Base-by-base conservation (phyloP, 1,140 invertebrate genomes). In the Drosophila trapezifrons region DNA sequence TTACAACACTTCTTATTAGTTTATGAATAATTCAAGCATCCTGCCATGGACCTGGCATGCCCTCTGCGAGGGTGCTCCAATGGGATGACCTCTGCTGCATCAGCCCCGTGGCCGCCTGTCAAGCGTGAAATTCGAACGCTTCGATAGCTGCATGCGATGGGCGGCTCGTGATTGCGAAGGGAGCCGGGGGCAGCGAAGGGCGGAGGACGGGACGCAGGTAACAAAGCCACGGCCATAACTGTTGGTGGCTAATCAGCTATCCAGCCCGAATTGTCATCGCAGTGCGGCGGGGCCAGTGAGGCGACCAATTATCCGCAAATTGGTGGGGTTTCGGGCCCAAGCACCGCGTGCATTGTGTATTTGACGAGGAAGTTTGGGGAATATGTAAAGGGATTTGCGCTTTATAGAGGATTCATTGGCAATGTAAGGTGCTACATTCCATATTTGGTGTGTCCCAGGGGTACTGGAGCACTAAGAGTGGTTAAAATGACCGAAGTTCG, bases 41-140 rank as follows among this genome's bases (percentile, higher is more conserved):
- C n/a, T n/a, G n/a, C n/a, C n/a, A n/a, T n/a, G n/a, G 12, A 5
- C 13, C 32, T 47, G 42, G 12, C 20, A 37, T 20, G 15, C 29
- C 49, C 7, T 8, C 6, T 15, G 4, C 1, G 4, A 15, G 29
- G 18, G 32, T 37, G 18, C 13, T 13, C 10, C 7, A 22, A 12
- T 12, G 25, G 6, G 8, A 12, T 52, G 29, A 35, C 51, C 51
- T 37, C 51, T 27, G 9, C 18, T 65, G 56, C 62, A 46, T 12
- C n/a, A 32, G 37, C 27, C 46, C 18, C 13, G 9, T 49, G 43
- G 47, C 25, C 38, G 49, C 47, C 59, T 75, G 47, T 69, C 77
- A 69, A 75, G 77, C 76, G 63, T 79, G 62, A 80, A 79, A 80
- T 75, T 74, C 54, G 40, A 80, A 80, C 75, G 75, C 57, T 77